Evolutionary conservation across 2,888 invertebrate species (phyloP).

Genomic region (Drosophila subquinaria): DNA sequence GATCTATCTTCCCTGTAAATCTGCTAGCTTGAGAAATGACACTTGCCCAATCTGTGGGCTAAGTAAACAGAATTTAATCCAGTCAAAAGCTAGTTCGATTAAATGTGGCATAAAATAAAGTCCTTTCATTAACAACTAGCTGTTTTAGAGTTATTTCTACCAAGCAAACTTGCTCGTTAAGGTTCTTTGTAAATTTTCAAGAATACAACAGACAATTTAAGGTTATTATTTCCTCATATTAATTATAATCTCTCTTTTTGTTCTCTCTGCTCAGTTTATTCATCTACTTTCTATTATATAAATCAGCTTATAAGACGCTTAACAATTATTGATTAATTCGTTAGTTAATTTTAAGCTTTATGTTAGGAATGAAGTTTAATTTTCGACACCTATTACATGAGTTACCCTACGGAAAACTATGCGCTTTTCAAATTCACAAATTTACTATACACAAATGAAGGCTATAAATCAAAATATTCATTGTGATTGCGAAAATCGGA

Average conservation of each 20-base stretch:
- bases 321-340: slow-evolving; percentile 22
- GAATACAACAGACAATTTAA: not conserved
- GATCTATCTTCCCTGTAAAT: no score
- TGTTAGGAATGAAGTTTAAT: slow-evolving; percentile 25
- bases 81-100: no score
- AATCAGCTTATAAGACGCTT: slow-evolving; percentile 4
- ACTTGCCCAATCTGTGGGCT: no score
- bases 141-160: not conserved
- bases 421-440: slow-evolving; percentile 4
- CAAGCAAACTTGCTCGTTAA: not conserved
- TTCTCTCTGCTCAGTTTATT: slow-evolving; percentile 14
- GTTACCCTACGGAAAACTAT: slow-evolving; percentile 1
- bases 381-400: slow-evolving; percentile 4
- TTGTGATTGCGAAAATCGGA: not conserved
- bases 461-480: no score
- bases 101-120: no score
- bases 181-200: not conserved
- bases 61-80: no score
- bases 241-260: not conserved
- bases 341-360: slow-evolving; percentile 14
- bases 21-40: no score
- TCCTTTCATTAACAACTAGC: no score
- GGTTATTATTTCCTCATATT: slow-evolving; percentile 1
- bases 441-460: no score
- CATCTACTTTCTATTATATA: slow-evolving; percentile 7